Conservation (phyloP, 2,888 invertebrate species). For the Masnerella sp. region DNA sequence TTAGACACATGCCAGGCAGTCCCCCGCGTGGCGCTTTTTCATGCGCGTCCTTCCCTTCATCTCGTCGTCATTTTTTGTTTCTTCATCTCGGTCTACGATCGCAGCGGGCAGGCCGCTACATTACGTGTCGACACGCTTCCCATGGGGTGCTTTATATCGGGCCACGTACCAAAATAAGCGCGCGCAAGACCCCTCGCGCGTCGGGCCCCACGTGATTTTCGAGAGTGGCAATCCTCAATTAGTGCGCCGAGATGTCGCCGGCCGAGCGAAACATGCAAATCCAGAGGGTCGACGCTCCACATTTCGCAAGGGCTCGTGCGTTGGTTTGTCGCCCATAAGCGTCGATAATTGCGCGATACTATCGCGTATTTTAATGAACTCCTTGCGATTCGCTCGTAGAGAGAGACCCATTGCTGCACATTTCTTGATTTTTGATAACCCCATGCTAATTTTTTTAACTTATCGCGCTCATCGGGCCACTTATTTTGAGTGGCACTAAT, state of each 20-base stretch:
- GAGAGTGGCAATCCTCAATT: conserved; percentile 41
- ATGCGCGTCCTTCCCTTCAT: too few species aligned
- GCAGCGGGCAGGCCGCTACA: conserved; percentile 37
- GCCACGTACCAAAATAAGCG: conserved; percentile 62
- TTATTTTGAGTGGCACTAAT: too few species aligned
- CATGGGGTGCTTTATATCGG: conserved; percentile 61
- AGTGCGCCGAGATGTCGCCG: conserved; percentile 39
- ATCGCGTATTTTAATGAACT: too few species aligned
- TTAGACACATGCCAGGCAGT: too few species aligned
- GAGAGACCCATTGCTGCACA: too few species aligned
- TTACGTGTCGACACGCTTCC: conserved; percentile 52
- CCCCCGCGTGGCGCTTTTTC: conserved; percentile 25
- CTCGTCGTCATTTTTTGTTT: conserved; percentile 10
- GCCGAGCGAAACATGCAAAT: conserved; percentile 33
- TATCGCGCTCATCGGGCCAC: too few species aligned
- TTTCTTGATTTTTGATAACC: too few species aligned
- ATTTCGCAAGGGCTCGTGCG: too few species aligned
- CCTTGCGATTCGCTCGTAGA: too few species aligned
- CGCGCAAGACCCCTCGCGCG: conserved; percentile 59
- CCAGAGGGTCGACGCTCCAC: conserved; percentile 34
- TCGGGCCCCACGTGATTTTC: conserved; percentile 51
- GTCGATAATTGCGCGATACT: too few species aligned
- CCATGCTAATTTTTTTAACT: too few species aligned
- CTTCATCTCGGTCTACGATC: conserved; percentile 25
- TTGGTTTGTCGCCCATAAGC: too few species aligned